These are phyloP conservation scores for Gasterosteus aculeatus DNA, from an alignment of 2,113 vertebrate species.

Conservation along the genomic window DNA sequence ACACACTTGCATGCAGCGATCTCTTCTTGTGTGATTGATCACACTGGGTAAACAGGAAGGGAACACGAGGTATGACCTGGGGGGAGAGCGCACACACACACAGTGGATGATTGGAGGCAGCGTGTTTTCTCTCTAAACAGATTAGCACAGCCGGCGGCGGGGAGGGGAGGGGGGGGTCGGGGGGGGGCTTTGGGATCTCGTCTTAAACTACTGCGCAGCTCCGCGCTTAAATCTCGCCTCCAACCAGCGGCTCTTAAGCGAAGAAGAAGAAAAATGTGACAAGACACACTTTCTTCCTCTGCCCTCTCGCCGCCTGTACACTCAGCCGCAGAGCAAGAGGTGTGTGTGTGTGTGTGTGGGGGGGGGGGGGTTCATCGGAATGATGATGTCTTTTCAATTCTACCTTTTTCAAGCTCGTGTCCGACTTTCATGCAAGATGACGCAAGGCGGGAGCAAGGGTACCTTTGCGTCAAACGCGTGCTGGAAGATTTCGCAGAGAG, in stretches of 20 bases:
- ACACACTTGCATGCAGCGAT: constrained; percentile 48
- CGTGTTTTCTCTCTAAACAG: constrained; percentile 33
- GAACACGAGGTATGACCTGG: constrained; percentile 45
- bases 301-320: constrained; percentile 18
- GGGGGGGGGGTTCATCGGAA: background rate
- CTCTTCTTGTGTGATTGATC: constrained; percentile 67
- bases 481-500: constrained; percentile 98
- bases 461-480: constrained; percentile 99
- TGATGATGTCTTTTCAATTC: constrained; percentile 22
- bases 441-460: constrained; percentile 61
- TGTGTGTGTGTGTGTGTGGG: no score
- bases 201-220: constrained; percentile 65
- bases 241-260: constrained; percentile 42
- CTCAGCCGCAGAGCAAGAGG: constrained; percentile 16
- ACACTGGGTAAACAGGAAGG: constrained; percentile 49
- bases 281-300: constrained; percentile 43
- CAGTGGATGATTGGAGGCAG: constrained; percentile 54
- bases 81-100: constrained; percentile 49
- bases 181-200: constrained; percentile 53
- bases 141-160: constrained; percentile 56
- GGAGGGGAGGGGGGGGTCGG: no score
- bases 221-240: constrained; percentile 56
- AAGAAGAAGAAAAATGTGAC: constrained; percentile 51
- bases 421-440: constrained; percentile 41
- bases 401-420: constrained; percentile 26